phyloP scores from a whole-genome alignment of 1,140 invertebrate genomes.

The Mesaphorura yosii region DNA sequence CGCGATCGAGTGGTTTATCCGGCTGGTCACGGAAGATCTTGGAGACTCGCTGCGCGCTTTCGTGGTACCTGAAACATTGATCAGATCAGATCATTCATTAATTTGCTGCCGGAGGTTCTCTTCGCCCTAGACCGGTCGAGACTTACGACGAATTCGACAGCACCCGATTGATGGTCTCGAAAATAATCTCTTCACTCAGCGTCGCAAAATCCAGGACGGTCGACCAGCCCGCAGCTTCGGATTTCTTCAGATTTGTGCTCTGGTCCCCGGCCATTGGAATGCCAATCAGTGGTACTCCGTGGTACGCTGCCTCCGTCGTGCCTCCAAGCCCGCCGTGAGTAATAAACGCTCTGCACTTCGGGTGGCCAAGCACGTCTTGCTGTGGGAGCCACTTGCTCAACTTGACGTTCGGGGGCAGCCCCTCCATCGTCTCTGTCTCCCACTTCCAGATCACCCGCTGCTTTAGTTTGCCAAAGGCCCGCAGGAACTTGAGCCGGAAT shows the following conservation, averaged over 20 bases:
- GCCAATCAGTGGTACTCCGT: constrained; percentile 35
- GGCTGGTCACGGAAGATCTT: constrained; percentile 45
- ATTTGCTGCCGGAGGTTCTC: not conserved
- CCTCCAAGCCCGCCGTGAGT: constrained; percentile 38
- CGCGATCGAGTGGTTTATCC: constrained; percentile 41
- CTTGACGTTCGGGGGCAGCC: constrained; percentile 45
- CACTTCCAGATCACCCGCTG: constrained; percentile 60
- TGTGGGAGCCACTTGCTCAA: constrained; percentile 58
- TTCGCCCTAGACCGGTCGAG: no score
- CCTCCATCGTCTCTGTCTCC: constrained; percentile 37
- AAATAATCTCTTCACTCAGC: constrained; percentile 27
- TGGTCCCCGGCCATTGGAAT: constrained; percentile 28
- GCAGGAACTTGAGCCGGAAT: constrained; percentile 3
- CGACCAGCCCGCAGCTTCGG: constrained; percentile 30
- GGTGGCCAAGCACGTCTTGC: constrained; percentile 56
- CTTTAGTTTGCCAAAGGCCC: constrained; percentile 35
- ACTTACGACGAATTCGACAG: constrained; percentile 13
- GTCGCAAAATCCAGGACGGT: constrained; percentile 25
- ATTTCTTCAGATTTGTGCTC: constrained; percentile 31
- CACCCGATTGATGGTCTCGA: constrained; percentile 24
- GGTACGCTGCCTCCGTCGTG: constrained; percentile 34
- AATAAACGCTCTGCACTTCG: constrained; percentile 41
- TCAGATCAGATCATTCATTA: no score
- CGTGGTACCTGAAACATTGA: constrained; percentile 35
- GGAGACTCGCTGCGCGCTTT: constrained; percentile 42